Evolutionary conservation across 2,888 invertebrate genomes (phyloP).

Genomic region (Erebia epiphron): DNA sequence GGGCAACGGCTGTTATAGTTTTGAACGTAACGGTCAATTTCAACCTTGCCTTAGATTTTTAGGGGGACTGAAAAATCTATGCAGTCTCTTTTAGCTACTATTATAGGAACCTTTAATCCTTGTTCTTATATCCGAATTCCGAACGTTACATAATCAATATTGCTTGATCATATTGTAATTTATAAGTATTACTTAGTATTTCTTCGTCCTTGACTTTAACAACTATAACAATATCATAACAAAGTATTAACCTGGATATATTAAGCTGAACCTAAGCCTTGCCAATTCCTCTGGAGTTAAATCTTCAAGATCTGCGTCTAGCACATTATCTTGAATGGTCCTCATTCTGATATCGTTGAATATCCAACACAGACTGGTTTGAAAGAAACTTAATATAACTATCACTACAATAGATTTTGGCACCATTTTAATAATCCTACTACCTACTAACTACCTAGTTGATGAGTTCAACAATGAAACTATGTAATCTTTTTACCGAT

Average conservation of each 20-base stretch:
- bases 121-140: no score
- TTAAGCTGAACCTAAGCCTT: constrained; percentile 48
- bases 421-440: constrained; percentile 27
- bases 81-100: no score
- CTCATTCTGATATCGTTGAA: constrained; percentile 45
- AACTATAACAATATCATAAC: not conserved
- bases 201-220: no score
- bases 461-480: constrained; percentile 4
- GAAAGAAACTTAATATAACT: constrained; percentile 27
- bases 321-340: constrained; percentile 21
- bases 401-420: constrained; percentile 28
- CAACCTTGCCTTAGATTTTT: no score
- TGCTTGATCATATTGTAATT: no score
- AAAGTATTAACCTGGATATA: constrained; percentile 56
- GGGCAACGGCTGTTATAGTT: no score
- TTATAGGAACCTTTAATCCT: no score
- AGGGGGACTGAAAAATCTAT: no score
- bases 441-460: not conserved
- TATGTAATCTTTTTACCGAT: constrained; percentile 16
- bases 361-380: constrained; percentile 45
- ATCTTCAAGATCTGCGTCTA: constrained; percentile 30
- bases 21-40: no score
- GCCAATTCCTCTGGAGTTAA: constrained; percentile 39
- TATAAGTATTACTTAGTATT: no score
- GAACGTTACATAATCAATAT: no score